phyloP scores from a whole-genome alignment of 2,113 vertebrate genomes.

The Tragulus kanchil region DNA sequence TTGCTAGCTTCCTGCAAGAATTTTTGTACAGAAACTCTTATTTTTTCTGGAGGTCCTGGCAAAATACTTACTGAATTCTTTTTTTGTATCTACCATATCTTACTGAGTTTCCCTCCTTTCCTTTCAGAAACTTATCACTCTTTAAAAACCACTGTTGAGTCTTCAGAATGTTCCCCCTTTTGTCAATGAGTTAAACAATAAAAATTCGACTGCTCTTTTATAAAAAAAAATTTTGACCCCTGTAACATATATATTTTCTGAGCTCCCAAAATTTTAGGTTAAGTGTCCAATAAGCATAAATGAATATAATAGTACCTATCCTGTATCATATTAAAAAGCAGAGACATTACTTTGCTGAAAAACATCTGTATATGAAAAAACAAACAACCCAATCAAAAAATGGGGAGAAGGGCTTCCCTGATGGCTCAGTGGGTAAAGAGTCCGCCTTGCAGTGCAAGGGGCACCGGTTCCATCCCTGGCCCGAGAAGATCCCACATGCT shows the following conservation, averaged over 20 bases:
- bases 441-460: too few species aligned
- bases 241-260: not conserved
- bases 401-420: too few species aligned
- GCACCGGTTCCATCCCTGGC: too few species aligned
- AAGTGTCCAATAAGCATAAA: not conserved
- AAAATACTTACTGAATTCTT: constrained; percentile 31
- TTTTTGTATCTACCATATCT: not conserved
- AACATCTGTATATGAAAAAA: too few species aligned
- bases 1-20: not conserved
- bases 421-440: too few species aligned
- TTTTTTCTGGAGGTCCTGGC: not conserved
- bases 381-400: too few species aligned
- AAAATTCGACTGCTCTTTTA: not conserved
- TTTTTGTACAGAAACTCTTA: constrained; percentile 9
- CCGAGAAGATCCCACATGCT: too few species aligned
- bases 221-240: not conserved
- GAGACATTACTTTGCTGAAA: too few species aligned
- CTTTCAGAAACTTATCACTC: not conserved
- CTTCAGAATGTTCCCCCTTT: not conserved
- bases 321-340: not conserved
- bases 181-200: constrained; percentile 5
- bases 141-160: not conserved
- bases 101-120: not conserved
- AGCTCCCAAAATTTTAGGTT: not conserved
- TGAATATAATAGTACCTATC: not conserved